Conservation (phyloP, 2,888 invertebrate genomes). For the Andrena dorsata region DNA sequence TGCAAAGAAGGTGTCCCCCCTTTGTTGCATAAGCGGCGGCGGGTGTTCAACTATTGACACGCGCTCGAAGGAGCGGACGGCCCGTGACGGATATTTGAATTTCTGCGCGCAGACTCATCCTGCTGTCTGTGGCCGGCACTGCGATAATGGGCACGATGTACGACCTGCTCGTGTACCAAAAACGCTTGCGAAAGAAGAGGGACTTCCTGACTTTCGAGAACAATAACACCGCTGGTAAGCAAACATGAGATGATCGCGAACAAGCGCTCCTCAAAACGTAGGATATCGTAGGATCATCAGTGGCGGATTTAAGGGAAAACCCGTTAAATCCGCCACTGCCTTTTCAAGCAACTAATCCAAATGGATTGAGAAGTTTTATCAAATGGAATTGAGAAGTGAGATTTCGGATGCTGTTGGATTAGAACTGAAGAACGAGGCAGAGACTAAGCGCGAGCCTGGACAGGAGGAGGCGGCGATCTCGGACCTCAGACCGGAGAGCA, state of each 20-base stretch:
- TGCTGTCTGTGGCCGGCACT: slow-evolving; percentile 72
- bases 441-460: slow-evolving; percentile 54
- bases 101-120: slow-evolving; percentile 69
- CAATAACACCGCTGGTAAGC: slow-evolving; percentile 64
- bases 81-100: not conserved
- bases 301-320: too few relatives aligned
- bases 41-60: slow-evolving; percentile 4
- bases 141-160: slow-evolving; percentile 81
- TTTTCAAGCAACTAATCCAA: too few relatives aligned
- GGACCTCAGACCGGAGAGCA: slow-evolving; percentile 54
- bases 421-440: slow-evolving; percentile 49
- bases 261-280: not conserved
- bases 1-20: not conserved
- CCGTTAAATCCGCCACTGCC: too few relatives aligned
- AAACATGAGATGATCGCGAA: too few relatives aligned
- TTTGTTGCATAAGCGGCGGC: not conserved
- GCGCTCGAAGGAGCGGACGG: not conserved
- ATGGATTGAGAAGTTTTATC: too few relatives aligned
- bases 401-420: not conserved
- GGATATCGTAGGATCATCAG: too few relatives aligned
- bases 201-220: slow-evolving; percentile 58
- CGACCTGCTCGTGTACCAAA: slow-evolving; percentile 78
- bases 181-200: slow-evolving; percentile 52
- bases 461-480: slow-evolving; percentile 67
- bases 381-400: not conserved